phyloP scores from a whole-genome alignment of 2,888 invertebrate genomes.

The Ochropleura leucogaster region DNA sequence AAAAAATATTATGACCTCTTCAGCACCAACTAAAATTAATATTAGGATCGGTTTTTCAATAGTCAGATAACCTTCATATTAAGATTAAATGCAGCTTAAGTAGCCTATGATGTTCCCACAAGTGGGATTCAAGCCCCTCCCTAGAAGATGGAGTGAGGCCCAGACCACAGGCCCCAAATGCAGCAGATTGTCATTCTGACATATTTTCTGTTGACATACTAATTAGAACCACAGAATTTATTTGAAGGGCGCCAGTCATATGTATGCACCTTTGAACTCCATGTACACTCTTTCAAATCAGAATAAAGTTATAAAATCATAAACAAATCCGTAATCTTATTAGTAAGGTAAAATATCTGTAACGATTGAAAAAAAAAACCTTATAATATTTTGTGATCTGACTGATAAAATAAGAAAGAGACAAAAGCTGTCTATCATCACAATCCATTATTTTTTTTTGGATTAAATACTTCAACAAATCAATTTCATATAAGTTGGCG shows the following conservation, averaged over 20 bases:
- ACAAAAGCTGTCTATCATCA: background rate
- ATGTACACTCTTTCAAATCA: too few relatives aligned
- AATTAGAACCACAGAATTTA: too few relatives aligned
- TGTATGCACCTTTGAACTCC: too few relatives aligned
- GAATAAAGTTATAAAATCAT: too few relatives aligned
- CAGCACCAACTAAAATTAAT: background rate
- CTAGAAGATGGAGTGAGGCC: background rate
- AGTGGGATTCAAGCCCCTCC: background rate
- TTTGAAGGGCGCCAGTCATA: too few relatives aligned
- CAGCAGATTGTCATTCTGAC: background rate
- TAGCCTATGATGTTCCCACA: background rate
- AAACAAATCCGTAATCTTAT: background rate
- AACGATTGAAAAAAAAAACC: background rate
- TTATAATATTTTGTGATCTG: background rate
- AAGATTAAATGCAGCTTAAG: background rate
- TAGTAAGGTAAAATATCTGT: background rate
- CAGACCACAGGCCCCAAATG: background rate
- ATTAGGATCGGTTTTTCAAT: background rate
- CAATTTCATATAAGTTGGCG: background rate
- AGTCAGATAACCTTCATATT: background rate
- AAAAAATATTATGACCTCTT: constrained; percentile 1
- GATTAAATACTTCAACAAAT: background rate
- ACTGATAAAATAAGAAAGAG: background rate
- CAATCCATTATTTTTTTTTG: background rate
- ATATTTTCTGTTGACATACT: background rate